phyloP scores from a whole-genome alignment of 2,888 invertebrate genomes.

The Taenaris catops region DNA sequence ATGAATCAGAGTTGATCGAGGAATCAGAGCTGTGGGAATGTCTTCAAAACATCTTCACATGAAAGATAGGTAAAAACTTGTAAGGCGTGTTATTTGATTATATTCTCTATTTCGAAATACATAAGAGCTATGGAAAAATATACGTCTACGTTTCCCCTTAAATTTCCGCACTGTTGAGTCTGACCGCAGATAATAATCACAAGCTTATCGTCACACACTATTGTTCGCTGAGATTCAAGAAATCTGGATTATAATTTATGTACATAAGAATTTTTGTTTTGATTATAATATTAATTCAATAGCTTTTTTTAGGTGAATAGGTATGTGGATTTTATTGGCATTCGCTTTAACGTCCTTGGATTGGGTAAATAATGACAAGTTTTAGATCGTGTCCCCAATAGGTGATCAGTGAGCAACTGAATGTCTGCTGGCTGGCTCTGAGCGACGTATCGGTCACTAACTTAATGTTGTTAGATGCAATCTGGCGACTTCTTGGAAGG shows the following conservation, averaged over 20 bases:
- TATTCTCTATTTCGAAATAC: slow-evolving; percentile 11
- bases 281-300: slow-evolving; percentile 40
- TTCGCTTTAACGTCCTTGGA: too few relatives aligned
- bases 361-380: too few relatives aligned
- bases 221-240: slow-evolving; percentile 62
- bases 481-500: too few relatives aligned
- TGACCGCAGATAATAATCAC: slow-evolving; percentile 74
- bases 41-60: slow-evolving; percentile 76
- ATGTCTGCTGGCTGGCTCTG: too few relatives aligned
- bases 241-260: slow-evolving; percentile 19
- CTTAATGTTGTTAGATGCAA: too few relatives aligned
- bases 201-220: slow-evolving; percentile 64
- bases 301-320: slow-evolving; percentile 13
- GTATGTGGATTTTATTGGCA: too few relatives aligned
- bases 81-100: neutral
- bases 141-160: slow-evolving; percentile 68
- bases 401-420: too few relatives aligned
- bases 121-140: too few relatives aligned
- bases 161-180: slow-evolving; percentile 61
- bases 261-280: slow-evolving; percentile 23
- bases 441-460: too few relatives aligned
- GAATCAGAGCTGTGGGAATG: slow-evolving; percentile 76
- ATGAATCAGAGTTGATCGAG: slow-evolving; percentile 71
- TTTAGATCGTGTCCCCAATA: too few relatives aligned
- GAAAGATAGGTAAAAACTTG: slow-evolving; percentile 26